These are phyloP conservation scores for Drosophila macrospina DNA, from an alignment of 2,888 invertebrate genomes.

Conservation along the genomic window DNA sequence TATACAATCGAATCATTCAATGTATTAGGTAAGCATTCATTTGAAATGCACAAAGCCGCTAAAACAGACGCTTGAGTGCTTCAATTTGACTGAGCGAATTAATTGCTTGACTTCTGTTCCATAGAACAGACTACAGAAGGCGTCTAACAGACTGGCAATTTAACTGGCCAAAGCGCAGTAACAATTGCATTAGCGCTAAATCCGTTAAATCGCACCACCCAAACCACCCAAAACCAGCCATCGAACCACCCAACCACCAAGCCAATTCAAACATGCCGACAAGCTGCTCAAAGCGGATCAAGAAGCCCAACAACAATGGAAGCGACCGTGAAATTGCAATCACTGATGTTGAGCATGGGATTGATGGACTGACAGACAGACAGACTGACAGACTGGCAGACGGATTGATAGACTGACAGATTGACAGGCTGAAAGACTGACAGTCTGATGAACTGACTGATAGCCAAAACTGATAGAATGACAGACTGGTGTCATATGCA, in stretches of 20 bases:
- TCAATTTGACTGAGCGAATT: conserved; percentile 25
- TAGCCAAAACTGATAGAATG: neutral
- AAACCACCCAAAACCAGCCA: neutral
- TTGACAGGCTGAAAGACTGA: neutral
- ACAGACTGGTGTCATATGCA: conserved; percentile 20
- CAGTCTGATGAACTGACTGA: neutral
- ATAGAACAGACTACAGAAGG: conserved; percentile 2
- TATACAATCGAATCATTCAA: conserved; percentile 14
- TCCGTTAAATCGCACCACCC: conserved; percentile 32
- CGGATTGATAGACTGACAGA: conserved; percentile 8
- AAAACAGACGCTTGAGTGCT: conserved; percentile 16
- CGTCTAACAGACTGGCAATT: conserved; percentile 23
- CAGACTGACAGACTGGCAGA: conserved; percentile 1
- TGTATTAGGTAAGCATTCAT: conserved; percentile 18
- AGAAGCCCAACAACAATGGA: conserved; percentile 37
- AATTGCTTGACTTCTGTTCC: conserved; percentile 35
- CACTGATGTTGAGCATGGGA: conserved; percentile 22
- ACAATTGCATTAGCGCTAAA: conserved; percentile 53
- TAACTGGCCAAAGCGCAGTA: conserved; percentile 23
- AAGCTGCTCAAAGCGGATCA: conserved; percentile 38
- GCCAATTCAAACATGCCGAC: conserved; percentile 39
- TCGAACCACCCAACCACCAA: conserved; percentile 10
- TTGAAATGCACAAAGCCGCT: conserved; percentile 33
- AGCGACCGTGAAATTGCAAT: conserved; percentile 42
- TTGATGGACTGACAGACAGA: conserved; percentile 32